A percentile compares a stretch with the other conserved stretches of the same genome.
Conservation (phyloP, 1,140 invertebrate species). For the Diuraphis noxia region DNA sequence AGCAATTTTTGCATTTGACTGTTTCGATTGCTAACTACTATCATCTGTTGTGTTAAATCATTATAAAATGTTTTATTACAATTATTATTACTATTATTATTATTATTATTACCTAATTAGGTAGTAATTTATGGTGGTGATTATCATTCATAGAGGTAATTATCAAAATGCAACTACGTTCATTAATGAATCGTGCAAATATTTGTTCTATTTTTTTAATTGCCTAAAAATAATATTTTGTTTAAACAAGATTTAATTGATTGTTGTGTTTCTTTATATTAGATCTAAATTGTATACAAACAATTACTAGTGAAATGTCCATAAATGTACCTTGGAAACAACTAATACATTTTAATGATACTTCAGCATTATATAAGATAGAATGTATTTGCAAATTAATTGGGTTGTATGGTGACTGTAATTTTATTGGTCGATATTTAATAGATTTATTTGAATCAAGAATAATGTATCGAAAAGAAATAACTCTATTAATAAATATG, state of each 20-base stretch:
- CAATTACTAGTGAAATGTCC: background rate
- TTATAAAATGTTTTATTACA: too few relatives aligned
- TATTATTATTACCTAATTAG: too few relatives aligned
- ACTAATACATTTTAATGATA: slow-evolving; percentile 64
- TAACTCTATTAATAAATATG: slow-evolving; percentile 64
- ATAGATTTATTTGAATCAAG: slow-evolving; percentile 63
- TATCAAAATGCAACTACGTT: background rate
- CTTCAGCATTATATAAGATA: slow-evolving; percentile 61
- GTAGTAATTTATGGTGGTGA: background rate
- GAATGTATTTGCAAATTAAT: slow-evolving; percentile 63
- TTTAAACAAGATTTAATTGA: background rate
- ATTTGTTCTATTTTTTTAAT: background rate
- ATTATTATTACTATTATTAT: too few relatives aligned
- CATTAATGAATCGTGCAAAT: background rate
- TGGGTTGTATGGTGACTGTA: slow-evolving; percentile 62
- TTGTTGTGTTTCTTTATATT: background rate
- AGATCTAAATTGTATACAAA: slow-evolving; percentile 26
- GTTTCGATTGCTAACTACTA: background rate
- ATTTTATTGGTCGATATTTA: slow-evolving; percentile 64
- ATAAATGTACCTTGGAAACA: slow-evolving; percentile 62
- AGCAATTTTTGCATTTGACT: background rate
- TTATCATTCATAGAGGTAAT: background rate
- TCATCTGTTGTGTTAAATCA: background rate
- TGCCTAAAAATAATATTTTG: background rate
- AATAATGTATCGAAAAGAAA: slow-evolving; percentile 62